Conservation (phyloP, 2,797 vertebrate species). For the Crocodylus rhombifer region DNA sequence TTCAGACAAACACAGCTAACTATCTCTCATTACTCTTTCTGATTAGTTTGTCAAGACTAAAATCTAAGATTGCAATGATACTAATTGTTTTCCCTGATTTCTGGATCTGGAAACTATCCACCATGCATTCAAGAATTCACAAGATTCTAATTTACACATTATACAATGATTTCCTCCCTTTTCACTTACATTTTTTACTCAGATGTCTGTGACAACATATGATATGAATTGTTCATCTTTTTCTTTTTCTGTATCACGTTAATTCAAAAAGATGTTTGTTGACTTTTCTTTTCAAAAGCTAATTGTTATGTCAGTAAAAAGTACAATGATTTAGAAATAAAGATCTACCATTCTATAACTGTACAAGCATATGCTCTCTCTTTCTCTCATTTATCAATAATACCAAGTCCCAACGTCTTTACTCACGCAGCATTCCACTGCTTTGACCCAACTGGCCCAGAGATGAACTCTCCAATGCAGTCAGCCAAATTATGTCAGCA, state of each 20-base stretch:
- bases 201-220: neutral
- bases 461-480: neutral
- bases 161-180: neutral
- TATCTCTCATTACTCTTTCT: neutral
- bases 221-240: neutral
- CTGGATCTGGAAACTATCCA: neutral
- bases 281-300: constrained; percentile 22
- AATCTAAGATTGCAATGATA: constrained; percentile 17
- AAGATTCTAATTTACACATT: neutral
- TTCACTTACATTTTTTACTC: neutral
- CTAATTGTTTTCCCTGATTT: neutral
- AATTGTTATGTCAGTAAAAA: neutral
- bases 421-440: neutral
- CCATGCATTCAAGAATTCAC: neutral
- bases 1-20: too few species aligned
- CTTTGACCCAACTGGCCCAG: neutral
- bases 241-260: neutral
- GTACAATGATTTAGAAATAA: neutral
- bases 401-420: neutral
- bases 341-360: too few species aligned
- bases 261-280: neutral
- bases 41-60: constrained; percentile 17
- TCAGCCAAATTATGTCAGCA: neutral
- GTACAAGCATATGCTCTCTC: neutral
- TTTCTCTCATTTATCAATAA: neutral